Evolutionary conservation across 2,113 vertebrate genomes (phyloP), one percentile per base, ranked within the genome.

Genomic region (Telmatochromis bifrenatus): DNA sequence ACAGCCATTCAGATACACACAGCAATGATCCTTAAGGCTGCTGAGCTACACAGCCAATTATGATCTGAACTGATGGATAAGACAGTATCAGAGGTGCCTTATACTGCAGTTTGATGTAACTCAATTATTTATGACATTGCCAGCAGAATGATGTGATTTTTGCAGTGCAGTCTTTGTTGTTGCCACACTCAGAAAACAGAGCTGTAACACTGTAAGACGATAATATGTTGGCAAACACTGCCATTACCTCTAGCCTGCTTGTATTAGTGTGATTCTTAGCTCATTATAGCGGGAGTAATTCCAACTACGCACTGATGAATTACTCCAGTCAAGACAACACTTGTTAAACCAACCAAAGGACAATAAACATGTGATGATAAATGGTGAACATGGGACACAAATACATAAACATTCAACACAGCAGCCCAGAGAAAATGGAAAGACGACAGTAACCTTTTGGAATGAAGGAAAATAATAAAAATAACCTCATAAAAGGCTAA

Each of bases 281-380:
- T 94, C 88, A 93, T 93, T 91, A 93, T 91, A 93, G 83, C 68
- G 10, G 91, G 90, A 91, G 86, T 73, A 91, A 65, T 83, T 89
- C 87, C 88, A 93, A 88, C 85, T 54, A 75, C 62, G 77, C 54
- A 75, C 84, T 88, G 89, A 93, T 90, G 83, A 91, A 94, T 93
- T 86, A 88, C 92, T 89, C 83, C 87, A 90, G 84, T 87, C 88
- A 86, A 90, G 70, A 91, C 81, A 84, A 87, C 70, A 90, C 89
- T 91, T 92, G 89, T 91, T 90, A 91, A 91, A 92, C 73, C 85
- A 87, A 90, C 39, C 88, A 87, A 86, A 84, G 85, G 81, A 87
- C 86, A 89, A 90, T 83, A 89, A 92, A 93, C 51, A 88, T 55
- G 21, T 85, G 54, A 70, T 90, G 86, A 94, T 92, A 92, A 91